Conservation (phyloP, 2,113 vertebrate species). For the Erythrolamprus reginae region DNA sequence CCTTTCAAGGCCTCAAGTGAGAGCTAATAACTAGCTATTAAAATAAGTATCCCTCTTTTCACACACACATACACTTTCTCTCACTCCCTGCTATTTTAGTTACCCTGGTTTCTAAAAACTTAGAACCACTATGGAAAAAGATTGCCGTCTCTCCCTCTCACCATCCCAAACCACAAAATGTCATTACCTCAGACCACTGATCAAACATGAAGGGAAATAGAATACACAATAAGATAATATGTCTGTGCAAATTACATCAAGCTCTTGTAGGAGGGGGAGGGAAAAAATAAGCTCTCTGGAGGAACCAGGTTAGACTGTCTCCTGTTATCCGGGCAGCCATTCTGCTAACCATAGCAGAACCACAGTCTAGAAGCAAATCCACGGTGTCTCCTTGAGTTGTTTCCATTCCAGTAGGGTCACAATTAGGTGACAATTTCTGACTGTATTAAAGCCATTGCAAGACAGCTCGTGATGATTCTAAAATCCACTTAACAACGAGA, state of each 20-base stretch:
- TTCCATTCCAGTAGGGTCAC: neutral
- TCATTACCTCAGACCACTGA: neutral
- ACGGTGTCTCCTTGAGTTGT: neutral
- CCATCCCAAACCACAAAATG: neutral
- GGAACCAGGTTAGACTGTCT: neutral
- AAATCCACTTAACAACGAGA: neutral
- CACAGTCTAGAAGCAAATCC: neutral
- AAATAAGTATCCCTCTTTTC: neutral
- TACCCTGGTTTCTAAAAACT: neutral
- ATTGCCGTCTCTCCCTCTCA: neutral
- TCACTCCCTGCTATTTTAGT: neutral
- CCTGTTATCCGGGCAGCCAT: neutral
- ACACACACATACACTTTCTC: neutral
- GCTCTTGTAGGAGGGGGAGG: neutral
- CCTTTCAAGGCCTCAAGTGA: neutral
- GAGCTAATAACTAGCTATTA: neutral
- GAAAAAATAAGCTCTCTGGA: neutral
- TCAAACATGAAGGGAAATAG: neutral
- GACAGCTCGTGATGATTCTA: neutral
- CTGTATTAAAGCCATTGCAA: neutral
- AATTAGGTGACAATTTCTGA: neutral
- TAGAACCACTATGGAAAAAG: neutral
- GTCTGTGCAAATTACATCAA: neutral
- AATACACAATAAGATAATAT: neutral
- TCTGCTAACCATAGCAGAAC: neutral